phyloP scores from a whole-genome alignment of 2,113 vertebrate species.

The Melanerpes formicivorus region DNA sequence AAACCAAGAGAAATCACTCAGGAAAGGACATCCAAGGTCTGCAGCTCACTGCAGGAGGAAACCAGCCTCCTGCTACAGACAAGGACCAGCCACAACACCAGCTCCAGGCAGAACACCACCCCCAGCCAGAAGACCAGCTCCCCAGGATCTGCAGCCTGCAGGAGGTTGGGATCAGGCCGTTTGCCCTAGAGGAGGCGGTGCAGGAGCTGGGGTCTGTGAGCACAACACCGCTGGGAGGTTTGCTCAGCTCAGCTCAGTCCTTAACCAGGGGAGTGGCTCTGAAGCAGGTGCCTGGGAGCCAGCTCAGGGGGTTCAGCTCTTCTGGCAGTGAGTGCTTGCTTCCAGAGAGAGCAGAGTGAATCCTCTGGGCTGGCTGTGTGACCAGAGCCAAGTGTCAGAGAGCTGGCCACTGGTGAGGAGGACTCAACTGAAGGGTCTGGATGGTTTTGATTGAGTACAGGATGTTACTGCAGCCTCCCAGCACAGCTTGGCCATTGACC shows the following conservation, averaged over 20 bases:
- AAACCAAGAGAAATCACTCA: neutral
- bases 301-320: neutral
- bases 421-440: neutral
- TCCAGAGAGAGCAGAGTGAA: neutral
- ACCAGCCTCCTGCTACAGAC: neutral
- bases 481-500: neutral
- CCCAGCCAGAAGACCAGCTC: neutral
- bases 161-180: neutral
- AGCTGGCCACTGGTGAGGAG: neutral
- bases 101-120: neutral
- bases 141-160: neutral
- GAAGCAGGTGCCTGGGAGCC: neutral
- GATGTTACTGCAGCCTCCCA: neutral
- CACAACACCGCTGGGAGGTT: neutral
- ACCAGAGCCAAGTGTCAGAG: neutral
- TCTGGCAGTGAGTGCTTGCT: neutral
- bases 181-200: neutral
- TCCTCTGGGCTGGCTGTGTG: neutral
- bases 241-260: neutral
- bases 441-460: neutral
- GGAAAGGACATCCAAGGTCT: slow-evolving; percentile 28
- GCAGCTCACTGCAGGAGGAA: neutral
- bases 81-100: neutral
- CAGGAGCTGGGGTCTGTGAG: neutral
- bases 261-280: neutral